Percentiles rank a stretch among this genome's conserved stretches.
phyloP scores from a whole-genome alignment of 2,113 vertebrate species.

The Uria lomvia region DNA sequence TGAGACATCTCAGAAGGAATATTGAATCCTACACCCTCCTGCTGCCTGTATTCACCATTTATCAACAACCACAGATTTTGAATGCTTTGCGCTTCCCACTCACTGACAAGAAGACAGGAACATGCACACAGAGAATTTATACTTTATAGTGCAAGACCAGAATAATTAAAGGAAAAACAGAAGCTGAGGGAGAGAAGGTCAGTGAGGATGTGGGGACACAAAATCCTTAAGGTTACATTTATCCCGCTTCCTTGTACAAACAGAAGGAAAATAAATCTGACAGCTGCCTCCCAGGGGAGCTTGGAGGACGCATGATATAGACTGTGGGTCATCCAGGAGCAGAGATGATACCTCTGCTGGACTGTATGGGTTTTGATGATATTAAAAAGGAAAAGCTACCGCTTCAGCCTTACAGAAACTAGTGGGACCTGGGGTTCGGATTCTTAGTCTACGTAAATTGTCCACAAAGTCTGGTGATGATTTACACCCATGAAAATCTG shows the following conservation, averaged over 20 bases:
- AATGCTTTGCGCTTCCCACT: rapidly evolving
- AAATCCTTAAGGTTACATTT: neutral
- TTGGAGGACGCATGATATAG: neutral
- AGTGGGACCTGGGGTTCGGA: neutral
- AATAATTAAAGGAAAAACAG: neutral
- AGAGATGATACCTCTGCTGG: neutral
- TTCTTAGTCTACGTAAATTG: neutral
- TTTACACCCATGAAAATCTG: neutral
- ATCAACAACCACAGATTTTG: neutral
- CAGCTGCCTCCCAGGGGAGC: neutral
- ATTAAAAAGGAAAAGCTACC: neutral
- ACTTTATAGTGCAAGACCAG: neutral
- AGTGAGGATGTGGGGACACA: neutral
- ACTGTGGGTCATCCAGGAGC: neutral
- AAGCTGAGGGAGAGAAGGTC: neutral
- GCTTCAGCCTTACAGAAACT: neutral
- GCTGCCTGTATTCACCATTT: neutral
- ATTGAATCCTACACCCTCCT: neutral
- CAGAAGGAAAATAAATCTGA: neutral
- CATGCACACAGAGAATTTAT: neutral
- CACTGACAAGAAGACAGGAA: neutral
- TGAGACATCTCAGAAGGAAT: neutral
- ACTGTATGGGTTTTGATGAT: neutral
- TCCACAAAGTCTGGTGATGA: neutral
- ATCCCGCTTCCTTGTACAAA: neutral